Conservation (phyloP, 2,797 vertebrate species). For the Enteromius fasciolatus region DNA sequence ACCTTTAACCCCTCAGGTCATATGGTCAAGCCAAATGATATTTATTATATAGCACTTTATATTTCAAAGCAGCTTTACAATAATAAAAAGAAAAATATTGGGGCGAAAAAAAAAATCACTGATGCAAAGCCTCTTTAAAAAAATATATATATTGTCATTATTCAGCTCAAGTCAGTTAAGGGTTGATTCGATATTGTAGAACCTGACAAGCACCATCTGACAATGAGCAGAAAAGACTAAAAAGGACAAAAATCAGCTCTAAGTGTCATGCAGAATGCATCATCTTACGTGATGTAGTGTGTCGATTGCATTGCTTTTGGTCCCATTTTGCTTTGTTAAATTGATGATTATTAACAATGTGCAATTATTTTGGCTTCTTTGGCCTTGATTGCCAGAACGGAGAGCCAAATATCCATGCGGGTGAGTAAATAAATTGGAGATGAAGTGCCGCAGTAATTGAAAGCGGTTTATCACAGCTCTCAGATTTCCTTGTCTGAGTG, state of each 20-base stretch:
- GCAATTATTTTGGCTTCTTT: conserved; percentile 37
- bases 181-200: background rate
- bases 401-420: conserved; percentile 7
- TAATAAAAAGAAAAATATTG: background rate
- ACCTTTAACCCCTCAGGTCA: background rate
- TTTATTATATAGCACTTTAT: background rate
- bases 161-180: background rate
- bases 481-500: conserved; percentile 35
- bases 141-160: too few species aligned
- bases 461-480: conserved; percentile 47
- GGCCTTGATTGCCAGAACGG: conserved; percentile 12
- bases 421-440: conserved; percentile 30
- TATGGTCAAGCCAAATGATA: background rate
- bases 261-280: background rate
- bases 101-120: background rate
- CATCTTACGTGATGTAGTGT: conserved; percentile 19
- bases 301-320: conserved; percentile 8
- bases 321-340: conserved; percentile 10
- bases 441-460: conserved; percentile 47
- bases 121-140: too few species aligned
- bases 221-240: background rate
- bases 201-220: background rate
- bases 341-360: conserved; percentile 40
- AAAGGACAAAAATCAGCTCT: conserved; percentile 28
- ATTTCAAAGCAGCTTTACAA: background rate